phyloP scores from a whole-genome alignment of 2,797 vertebrate genomes.

The Ficedula albicollis region DNA sequence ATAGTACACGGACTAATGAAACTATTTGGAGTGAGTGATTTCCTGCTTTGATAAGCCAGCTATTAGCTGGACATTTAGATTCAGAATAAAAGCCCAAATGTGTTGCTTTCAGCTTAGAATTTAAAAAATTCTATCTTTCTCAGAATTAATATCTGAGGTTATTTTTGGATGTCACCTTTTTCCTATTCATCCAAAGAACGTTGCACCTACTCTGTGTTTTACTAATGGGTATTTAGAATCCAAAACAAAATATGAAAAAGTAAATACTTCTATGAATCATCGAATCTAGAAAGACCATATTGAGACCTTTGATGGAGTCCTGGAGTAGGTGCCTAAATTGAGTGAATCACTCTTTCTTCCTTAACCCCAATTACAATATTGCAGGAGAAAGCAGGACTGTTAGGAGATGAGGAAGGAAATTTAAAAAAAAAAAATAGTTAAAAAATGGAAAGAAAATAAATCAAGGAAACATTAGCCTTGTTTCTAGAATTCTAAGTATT shows the following conservation, averaged over 20 bases:
- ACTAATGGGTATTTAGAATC: neutral
- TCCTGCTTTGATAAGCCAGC: neutral
- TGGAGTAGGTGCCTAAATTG: neutral
- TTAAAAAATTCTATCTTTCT: neutral
- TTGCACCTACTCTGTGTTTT: neutral
- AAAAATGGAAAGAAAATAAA: rapidly evolving
- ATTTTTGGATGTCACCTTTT: neutral
- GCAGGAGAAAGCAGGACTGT: neutral
- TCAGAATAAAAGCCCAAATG: neutral
- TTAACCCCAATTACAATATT: neutral
- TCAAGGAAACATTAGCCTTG: neutral
- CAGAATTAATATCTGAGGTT: neutral
- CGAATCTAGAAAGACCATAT: neutral
- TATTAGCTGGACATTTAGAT: neutral
- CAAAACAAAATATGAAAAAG: neutral
- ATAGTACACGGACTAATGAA: neutral
- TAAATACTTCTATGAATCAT: neutral
- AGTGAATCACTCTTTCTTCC: neutral
- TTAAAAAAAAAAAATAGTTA: rapidly evolving
- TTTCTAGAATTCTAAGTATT: neutral
- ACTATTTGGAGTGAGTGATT: neutral
- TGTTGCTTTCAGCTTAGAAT: neutral
- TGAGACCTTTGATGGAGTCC: neutral
- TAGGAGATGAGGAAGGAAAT: neutral
- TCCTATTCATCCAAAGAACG: neutral